phyloP scores from a whole-genome alignment of 2,888 invertebrate genomes.

The Hypsopygia costalis region DNA sequence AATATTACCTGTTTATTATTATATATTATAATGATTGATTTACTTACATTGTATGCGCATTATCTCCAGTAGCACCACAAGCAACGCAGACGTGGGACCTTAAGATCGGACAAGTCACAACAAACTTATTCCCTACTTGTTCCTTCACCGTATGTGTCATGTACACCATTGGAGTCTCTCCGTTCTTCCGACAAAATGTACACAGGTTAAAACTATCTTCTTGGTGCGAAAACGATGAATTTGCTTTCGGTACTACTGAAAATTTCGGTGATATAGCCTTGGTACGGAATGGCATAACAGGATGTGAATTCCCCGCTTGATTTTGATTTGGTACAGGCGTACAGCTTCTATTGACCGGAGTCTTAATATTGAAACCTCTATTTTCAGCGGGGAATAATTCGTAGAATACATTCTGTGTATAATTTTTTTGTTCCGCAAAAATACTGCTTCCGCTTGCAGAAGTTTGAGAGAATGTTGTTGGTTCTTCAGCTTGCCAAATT shows the following conservation, averaged over 20 bases:
- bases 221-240: slow-evolving; percentile 17
- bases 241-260: slow-evolving; percentile 6
- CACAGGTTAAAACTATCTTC: slow-evolving; percentile 42
- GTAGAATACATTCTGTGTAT: slow-evolving; percentile 26
- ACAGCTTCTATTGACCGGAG: slow-evolving; percentile 27
- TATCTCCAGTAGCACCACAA: slow-evolving; percentile 58
- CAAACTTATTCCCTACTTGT: slow-evolving; percentile 37
- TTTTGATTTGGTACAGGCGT: slow-evolving; percentile 10
- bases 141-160: slow-evolving; percentile 57
- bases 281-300: neutral
- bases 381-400: slow-evolving; percentile 53
- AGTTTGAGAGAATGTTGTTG: slow-evolving; percentile 19
- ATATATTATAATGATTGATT: too few species aligned
- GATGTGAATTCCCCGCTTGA: neutral
- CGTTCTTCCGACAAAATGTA: slow-evolving; percentile 67
- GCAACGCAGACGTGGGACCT: slow-evolving; percentile 55
- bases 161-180: slow-evolving; percentile 61
- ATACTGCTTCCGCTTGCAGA: slow-evolving; percentile 22
- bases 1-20: too few species aligned
- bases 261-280: neutral
- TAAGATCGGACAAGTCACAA: slow-evolving; percentile 65
- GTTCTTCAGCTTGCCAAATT: slow-evolving; percentile 18
- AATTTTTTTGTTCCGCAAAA: slow-evolving; percentile 17
- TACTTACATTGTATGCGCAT: slow-evolving; percentile 73
- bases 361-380: slow-evolving; percentile 32